Percentiles rank a stretch among this genome's conserved stretches.
Evolutionary conservation across 2,888 invertebrate species (phyloP).

Genomic region (Apodemia mormo): DNA sequence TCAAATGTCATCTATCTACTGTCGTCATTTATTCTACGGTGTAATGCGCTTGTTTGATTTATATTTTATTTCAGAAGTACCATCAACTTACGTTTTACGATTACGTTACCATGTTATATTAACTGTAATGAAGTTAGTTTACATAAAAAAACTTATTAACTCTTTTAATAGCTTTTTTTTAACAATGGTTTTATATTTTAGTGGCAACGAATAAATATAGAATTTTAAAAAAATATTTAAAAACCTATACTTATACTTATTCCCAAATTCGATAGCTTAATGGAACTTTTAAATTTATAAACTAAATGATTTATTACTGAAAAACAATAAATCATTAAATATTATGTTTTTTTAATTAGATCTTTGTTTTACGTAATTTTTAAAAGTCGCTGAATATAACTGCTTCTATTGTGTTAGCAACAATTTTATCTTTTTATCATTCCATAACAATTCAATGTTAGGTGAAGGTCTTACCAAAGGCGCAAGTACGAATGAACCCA

Average conservation of each 20-base stretch:
- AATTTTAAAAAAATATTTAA: too few species aligned
- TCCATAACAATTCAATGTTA: constrained; percentile 4
- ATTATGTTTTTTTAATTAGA: too few species aligned
- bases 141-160: too few species aligned
- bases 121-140: background rate
- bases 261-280: too few species aligned
- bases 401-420: background rate
- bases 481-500: background rate
- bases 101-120: constrained; percentile 18
- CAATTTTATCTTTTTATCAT: constrained; percentile 1
- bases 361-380: background rate
- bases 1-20: constrained; percentile 15
- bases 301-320: too few species aligned
- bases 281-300: too few species aligned
- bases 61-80: constrained; percentile 22
- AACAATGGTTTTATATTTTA: too few species aligned
- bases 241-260: too few species aligned
- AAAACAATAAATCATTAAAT: too few species aligned
- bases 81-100: constrained; percentile 13
- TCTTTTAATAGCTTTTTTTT: too few species aligned
- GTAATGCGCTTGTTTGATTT: constrained; percentile 22
- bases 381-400: background rate
- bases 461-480: constrained; percentile 3
- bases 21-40: constrained; percentile 1
- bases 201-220: too few species aligned